Conservation (phyloP, 2,888 invertebrate species). For the Cylindroiulus punctatus region DNA sequence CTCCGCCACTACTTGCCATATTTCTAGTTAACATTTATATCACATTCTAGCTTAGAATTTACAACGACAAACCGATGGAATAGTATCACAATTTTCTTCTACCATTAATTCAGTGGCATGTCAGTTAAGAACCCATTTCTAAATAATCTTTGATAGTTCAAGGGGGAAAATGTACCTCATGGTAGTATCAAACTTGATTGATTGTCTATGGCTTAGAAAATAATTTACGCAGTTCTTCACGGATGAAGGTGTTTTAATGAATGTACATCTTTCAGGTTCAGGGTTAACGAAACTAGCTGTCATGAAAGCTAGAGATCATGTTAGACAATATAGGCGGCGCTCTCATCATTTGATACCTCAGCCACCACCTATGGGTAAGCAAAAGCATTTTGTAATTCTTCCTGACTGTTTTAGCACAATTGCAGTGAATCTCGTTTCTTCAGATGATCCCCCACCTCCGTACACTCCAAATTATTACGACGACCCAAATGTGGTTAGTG, state of each 20-base stretch:
- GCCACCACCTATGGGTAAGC: conserved; percentile 49
- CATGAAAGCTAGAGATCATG: conserved; percentile 64
- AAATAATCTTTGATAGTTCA: too few species aligned
- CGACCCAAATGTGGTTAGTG: neutral
- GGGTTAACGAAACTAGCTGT: conserved; percentile 65
- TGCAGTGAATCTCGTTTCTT: conserved; percentile 4
- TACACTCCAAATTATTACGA: conserved; percentile 61
- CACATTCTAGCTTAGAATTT: too few species aligned
- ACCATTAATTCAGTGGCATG: too few species aligned
- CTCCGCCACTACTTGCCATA: too few species aligned
- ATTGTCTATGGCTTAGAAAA: neutral
- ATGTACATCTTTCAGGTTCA: conserved; percentile 62
- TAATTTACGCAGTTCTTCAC: neutral
- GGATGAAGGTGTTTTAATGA: neutral
- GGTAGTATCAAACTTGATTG: too few species aligned
- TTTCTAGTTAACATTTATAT: too few species aligned
- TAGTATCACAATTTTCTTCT: too few species aligned
- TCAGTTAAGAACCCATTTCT: too few species aligned
- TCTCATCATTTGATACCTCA: conserved; percentile 59
- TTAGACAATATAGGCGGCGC: conserved; percentile 62
- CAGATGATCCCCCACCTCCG: conserved; percentile 63
- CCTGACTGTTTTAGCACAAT: neutral
- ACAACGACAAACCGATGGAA: too few species aligned
- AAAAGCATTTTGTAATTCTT: neutral
- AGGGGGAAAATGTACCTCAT: too few species aligned